Evolutionary conservation across 2,888 invertebrate genomes (phyloP), one percentile per base, ranked within the genome.

Genomic region (Rotaria socialis): DNA sequence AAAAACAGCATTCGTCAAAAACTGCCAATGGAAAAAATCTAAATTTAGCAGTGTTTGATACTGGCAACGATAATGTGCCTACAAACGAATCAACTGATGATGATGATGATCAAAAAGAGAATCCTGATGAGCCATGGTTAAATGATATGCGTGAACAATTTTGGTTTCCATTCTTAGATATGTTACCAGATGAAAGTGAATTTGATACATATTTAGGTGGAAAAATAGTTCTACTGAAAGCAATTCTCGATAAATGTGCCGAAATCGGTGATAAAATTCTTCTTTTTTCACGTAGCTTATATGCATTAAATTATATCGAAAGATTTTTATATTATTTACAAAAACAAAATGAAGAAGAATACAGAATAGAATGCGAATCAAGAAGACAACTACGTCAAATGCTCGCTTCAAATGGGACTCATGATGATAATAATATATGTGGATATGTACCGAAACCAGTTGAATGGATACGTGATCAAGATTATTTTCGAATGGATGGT

Each of bases 211-310:
- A 93, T 58, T 92, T 94, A 88, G 94, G 96, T 87, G 93, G 94
- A 87, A 97, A 97, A 91, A 92, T 97, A 3, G 91, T 94, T 84
- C 92, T 98, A 58, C 92, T 98, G 47, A 94, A 97, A 90, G 94
- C 95, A 86, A 95, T 99, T 88, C 92, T 99, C 88, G 94, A 94
- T 89, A 94, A 96, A 92, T 96, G 96, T 90, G 96, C 97, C 91
- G 93, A 94, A 88, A 96, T 97, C 88, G 98, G 98, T 0, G 99
- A 99, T 90, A 98, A 98, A 93, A 92, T 98, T 85, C 93, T 98
- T 90, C 94, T 99, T 47, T 99, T 99, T 92, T 97, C 97, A 22
- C 98, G 99, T 90, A 97, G 96, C 0, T 92, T 99, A 87, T 94
- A 96, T 90, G 96, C 97, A 0, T 91, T 99, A 89, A 94, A 96